A percentile compares a stretch with the other conserved stretches of the same genome.
phyloP scores from a whole-genome alignment of 1,140 invertebrate species.

The Sitodiplosis mosellana region DNA sequence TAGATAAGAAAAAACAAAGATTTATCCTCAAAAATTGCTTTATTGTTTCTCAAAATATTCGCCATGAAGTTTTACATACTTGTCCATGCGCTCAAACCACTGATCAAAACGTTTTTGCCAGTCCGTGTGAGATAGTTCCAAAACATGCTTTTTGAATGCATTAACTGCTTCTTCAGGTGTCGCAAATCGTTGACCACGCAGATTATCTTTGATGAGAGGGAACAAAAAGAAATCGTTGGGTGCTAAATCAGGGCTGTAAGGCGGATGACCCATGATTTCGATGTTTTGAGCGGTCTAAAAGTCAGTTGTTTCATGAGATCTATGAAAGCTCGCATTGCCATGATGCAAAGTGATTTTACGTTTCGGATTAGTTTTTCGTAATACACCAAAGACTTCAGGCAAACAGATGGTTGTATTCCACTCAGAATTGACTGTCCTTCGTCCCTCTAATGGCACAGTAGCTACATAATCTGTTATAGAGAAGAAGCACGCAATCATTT shows the following conservation, averaged over 20 bases:
- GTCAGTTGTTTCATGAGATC: constrained; percentile 6
- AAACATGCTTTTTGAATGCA: constrained; percentile 17
- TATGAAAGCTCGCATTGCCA: constrained; percentile 13
- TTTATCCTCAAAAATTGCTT: constrained; percentile 5
- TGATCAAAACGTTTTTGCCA: constrained; percentile 17
- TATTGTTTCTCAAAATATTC: constrained; percentile 13
- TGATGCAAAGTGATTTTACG: constrained; percentile 13
- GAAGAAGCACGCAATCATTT: constrained; percentile 15
- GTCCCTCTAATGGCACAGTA: constrained; percentile 10
- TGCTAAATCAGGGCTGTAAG: constrained; percentile 20
- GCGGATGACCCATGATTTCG: constrained; percentile 12
- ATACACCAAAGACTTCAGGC: constrained; percentile 8
- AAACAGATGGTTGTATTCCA: constrained; percentile 16
- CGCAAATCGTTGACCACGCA: constrained; percentile 13
- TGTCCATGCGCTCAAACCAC: constrained; percentile 7
- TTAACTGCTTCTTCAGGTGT: constrained; percentile 13
- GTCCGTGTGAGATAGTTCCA: constrained; percentile 13
- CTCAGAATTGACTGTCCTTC: constrained; percentile 11
- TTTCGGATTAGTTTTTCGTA: constrained; percentile 7
- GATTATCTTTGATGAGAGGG: constrained; percentile 14
- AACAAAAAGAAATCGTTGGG: constrained; percentile 23
- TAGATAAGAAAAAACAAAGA: constrained; percentile 4
- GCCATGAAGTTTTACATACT: constrained; percentile 2
- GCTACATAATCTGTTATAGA: constrained; percentile 10
- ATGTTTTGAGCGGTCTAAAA: constrained; percentile 14